Evolutionary conservation across 1,140 invertebrate genomes (phyloP), one percentile per base, ranked within the genome.

Genomic region (Drosophila nasuta): DNA sequence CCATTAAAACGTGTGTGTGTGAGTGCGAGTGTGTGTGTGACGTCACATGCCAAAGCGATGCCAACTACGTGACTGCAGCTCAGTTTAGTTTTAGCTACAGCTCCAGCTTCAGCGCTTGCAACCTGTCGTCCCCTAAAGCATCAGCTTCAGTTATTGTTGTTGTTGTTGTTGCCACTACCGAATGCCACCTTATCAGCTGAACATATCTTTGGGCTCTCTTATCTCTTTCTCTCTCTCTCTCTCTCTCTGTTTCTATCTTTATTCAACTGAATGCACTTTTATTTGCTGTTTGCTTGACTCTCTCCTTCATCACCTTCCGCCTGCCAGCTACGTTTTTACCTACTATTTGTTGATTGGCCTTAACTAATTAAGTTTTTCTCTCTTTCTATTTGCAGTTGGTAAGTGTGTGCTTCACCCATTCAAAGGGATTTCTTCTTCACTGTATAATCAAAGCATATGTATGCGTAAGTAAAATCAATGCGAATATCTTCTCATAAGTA

Each of bases 281-380:
- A 75, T 75, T 71, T 75, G 59, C 43, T 70, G 49, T 62, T 74
- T 75, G 43, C 46, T 74, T 68, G 38, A 30, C 28, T 45, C 35
- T 15, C 15, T 20, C 17, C 11, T 13, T 33, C 62, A n/a, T 3
- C 15, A 13, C 8, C 38, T 51, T 17, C 7, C 56, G 15, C 15
- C 15, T 66, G 35, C 30, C 3, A 25, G 3, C 20, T 25, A 25
- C 20, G 3, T 59, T 71, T 51, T 13, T 11, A 15, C 41, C 54
- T 70, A 15, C 45, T 49, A 38, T 49, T 33, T 82, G 74, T 80
- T 83, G 77, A 67, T 77, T 80, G 83, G 65, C 75, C 54, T 89
- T 83, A 75, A 88, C 83, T 88, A 87, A 87, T 87, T 88, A 88
- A 80, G 85, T 89, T 89, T 88, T 51, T 71, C 45, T 76, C 68